Conservation (phyloP, 1,140 invertebrate genomes). For the Laodelphax striatellus region DNA sequence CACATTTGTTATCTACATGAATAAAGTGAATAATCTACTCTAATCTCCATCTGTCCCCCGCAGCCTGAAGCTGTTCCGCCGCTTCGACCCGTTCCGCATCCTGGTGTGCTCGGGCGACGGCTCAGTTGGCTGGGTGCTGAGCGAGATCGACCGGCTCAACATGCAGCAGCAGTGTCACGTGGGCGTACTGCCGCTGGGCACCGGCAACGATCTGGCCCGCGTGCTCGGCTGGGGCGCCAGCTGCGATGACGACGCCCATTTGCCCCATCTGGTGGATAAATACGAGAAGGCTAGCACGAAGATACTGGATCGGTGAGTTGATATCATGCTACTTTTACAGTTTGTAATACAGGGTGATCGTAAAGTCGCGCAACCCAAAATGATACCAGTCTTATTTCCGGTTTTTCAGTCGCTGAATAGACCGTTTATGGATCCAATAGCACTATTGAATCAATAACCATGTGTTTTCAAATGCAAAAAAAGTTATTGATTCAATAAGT, state of each 20-base stretch:
- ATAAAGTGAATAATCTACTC: no score
- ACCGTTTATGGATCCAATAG: no score
- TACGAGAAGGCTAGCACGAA: conserved; percentile 92
- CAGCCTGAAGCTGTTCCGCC: conserved; percentile 70
- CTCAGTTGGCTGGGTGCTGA: conserved; percentile 87
- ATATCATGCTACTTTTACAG: no score
- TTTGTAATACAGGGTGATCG: no score
- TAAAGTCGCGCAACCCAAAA: no score
- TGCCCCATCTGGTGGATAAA: conserved; percentile 81
- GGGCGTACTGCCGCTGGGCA: conserved; percentile 85
- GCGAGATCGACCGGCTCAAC: conserved; percentile 81
- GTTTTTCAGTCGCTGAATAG: no score
- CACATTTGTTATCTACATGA: no score
- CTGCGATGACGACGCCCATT: conserved; percentile 88
- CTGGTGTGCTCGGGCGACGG: conserved; percentile 89
- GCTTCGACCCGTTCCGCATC: conserved; percentile 84
- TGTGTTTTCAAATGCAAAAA: no score
- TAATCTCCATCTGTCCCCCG: conserved; percentile 21
- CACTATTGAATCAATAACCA: no score
- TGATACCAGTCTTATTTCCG: no score
- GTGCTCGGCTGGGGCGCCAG: conserved; percentile 93
- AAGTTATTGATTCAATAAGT: no score
- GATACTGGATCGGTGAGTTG: conserved; percentile 73
- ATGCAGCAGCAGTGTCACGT: conserved; percentile 91
- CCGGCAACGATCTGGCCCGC: conserved; percentile 88